Evolutionary conservation across 2,797 vertebrate genomes (phyloP).

Genomic region (Protosalanx chinensis): DNA sequence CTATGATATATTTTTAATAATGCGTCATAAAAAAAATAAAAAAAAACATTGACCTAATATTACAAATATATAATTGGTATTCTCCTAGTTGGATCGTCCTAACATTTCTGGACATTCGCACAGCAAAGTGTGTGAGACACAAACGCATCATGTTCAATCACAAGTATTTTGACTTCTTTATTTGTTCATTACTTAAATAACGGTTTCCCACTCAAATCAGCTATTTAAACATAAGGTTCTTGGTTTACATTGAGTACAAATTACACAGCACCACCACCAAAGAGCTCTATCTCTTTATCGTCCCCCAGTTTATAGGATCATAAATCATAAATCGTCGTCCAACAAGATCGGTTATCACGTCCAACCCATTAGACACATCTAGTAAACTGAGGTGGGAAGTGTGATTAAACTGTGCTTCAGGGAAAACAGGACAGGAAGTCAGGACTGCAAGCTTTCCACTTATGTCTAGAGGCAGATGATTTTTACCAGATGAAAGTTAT

Average conservation of each 20-base stretch:
- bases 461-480: neutral
- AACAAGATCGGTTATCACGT: slow-evolving; percentile 46
- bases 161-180: too few species aligned
- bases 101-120: too few species aligned
- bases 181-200: too few species aligned
- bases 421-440: slow-evolving; percentile 37
- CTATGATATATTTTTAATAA: too few species aligned
- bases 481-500: neutral
- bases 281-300: slow-evolving; percentile 67
- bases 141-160: too few species aligned
- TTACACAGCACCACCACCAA: slow-evolving; percentile 31
- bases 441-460: slow-evolving; percentile 37
- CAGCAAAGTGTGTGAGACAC: too few species aligned
- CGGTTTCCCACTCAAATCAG: too few species aligned
- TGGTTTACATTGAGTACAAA: slow-evolving; percentile 12
- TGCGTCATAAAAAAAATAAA: too few species aligned
- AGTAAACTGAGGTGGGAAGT: slow-evolving; percentile 47
- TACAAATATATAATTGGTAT: too few species aligned
- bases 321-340: slow-evolving; percentile 42
- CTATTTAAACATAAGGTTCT: neutral
- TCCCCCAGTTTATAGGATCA: slow-evolving; percentile 50
- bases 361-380: slow-evolving; percentile 47
- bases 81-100: too few species aligned
- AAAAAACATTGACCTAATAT: neutral
- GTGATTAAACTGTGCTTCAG: slow-evolving; percentile 59